Evolutionary conservation across 1,140 invertebrate genomes (phyloP).

Genomic region (Adoxophyes honmai): DNA sequence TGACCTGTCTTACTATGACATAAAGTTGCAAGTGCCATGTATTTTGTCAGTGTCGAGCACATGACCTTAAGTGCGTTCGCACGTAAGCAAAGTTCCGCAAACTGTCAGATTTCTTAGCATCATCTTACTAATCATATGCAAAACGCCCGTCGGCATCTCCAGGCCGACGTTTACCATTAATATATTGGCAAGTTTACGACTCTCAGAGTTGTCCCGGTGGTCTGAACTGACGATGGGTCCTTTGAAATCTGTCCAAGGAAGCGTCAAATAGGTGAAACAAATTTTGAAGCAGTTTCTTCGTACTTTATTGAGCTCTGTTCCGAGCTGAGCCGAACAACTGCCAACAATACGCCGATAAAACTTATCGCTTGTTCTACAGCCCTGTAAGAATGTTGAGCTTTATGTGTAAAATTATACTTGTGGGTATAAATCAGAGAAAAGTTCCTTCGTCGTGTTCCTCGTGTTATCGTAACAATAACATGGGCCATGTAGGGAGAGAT

Average conservation of each 20-base stretch:
- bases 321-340: slow-evolving; percentile 24
- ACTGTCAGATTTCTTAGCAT: slow-evolving; percentile 11
- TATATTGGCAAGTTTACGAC: slow-evolving; percentile 37
- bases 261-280: slow-evolving; percentile 60
- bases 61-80: too few species aligned
- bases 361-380: slow-evolving; percentile 43
- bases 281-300: slow-evolving; percentile 48
- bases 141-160: slow-evolving; percentile 18
- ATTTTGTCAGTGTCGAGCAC: too few species aligned
- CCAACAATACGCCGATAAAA: slow-evolving; percentile 69
- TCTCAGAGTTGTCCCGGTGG: slow-evolving; percentile 32
- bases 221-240: slow-evolving; percentile 32
- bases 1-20: too few species aligned
- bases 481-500: too few species aligned
- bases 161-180: slow-evolving; percentile 26
- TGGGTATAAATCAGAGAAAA: neutral
- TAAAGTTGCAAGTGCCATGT: too few species aligned
- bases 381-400: slow-evolving; percentile 34
- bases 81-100: neutral
- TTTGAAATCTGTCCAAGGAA: slow-evolving; percentile 38
- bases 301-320: slow-evolving; percentile 58
- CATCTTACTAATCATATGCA: slow-evolving; percentile 28
- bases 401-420: slow-evolving; percentile 12
- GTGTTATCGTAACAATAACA: too few species aligned
- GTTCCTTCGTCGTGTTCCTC: too few species aligned